These are phyloP conservation scores for Tipula vernalis DNA, from an alignment of 2,888 invertebrate species.

Conservation along the genomic window DNA sequence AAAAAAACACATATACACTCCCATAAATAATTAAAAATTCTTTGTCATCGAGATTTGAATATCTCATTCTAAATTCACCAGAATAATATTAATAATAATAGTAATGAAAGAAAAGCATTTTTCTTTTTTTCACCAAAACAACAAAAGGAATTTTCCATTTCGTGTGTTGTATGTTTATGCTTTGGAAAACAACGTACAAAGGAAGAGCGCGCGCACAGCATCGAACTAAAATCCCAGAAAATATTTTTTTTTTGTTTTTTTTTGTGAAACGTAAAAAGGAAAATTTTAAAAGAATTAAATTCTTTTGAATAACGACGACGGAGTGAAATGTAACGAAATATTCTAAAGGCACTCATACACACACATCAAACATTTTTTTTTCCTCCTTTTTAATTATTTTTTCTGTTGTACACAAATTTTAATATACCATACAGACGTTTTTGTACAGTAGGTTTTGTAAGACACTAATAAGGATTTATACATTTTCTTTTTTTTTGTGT, in stretches of 20 bases:
- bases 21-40: neutral
- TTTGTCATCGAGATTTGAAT: neutral
- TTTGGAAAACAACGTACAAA: neutral
- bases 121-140: neutral
- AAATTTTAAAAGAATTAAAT: neutral
- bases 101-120: neutral
- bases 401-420: neutral
- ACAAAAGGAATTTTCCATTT: neutral
- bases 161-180: neutral
- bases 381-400: neutral
- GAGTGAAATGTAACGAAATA: neutral
- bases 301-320: neutral
- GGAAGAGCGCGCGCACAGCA: neutral
- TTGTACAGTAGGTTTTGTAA: neutral
- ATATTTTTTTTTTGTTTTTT: neutral
- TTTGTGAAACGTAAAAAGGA: neutral
- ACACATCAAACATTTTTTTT: neutral
- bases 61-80: neutral
- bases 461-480: neutral
- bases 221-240: neutral
- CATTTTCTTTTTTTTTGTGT: neutral
- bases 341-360: neutral
- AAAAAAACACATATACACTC: neutral
- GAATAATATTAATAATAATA: neutral
- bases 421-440: neutral